Percentiles rank a stretch among this genome's conserved stretches.
phyloP scores from a whole-genome alignment of 2,113 vertebrate genomes.

The Crotalus tigris region DNA sequence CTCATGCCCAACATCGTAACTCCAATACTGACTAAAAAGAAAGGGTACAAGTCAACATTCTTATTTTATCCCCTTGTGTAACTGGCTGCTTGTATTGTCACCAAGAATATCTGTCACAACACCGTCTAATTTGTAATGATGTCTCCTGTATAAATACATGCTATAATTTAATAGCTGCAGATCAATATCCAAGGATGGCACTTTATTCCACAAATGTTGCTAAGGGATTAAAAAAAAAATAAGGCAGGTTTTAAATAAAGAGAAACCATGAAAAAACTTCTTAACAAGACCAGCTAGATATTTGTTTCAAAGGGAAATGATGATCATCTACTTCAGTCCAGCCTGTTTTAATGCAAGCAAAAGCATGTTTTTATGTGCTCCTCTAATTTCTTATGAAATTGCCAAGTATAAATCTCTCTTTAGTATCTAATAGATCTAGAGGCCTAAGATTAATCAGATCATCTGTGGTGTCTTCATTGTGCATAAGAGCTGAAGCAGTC shows the following conservation, averaged over 20 bases:
- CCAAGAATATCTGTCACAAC: background rate
- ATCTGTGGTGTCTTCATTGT: background rate
- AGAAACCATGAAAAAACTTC: background rate
- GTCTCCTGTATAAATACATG: background rate
- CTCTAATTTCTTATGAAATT: background rate
- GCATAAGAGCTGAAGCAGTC: background rate
- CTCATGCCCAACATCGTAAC: background rate
- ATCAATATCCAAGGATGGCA: background rate
- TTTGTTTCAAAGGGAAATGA: background rate
- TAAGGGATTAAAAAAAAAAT: background rate
- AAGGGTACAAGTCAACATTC: background rate
- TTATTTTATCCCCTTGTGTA: background rate
- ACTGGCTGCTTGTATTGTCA: background rate
- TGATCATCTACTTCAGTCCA: background rate
- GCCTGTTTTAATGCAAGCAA: background rate
- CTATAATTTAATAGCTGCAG: background rate
- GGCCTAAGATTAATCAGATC: background rate
- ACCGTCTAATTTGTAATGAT: background rate
- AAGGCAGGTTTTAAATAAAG: background rate
- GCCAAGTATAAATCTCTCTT: background rate
- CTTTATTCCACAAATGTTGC: background rate
- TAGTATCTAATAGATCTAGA: background rate
- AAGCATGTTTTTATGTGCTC: background rate
- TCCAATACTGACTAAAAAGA: background rate
- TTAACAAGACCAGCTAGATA: background rate